Evolutionary conservation across 2,797 vertebrate genomes (phyloP), one percentile per base, ranked within the genome.

Genomic region (Lepilemur septentrionalis): DNA sequence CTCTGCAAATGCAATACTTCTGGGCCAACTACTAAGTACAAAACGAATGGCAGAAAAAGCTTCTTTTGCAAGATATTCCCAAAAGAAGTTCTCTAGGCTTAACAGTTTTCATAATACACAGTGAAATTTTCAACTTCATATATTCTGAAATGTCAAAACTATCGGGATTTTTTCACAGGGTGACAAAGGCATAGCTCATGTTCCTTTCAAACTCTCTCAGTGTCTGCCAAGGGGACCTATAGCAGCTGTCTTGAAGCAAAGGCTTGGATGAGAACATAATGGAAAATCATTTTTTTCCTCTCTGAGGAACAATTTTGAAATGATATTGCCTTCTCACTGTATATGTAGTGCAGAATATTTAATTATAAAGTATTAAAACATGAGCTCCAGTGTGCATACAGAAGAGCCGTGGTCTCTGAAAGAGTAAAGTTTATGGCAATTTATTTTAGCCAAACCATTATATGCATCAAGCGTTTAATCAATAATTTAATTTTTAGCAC

Each of bases 401-500:
- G 12, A 88, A 94, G 67, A 91, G 25, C 41, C 72, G 25, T 65
- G 50, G n/a, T 61, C 46, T 80, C 55, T 90, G 9, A 88, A 87
- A 79, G 18, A 93, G 12, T 81, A 30, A 91, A 65, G 17, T 65
- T 76, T 75, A 57, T 59, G 38, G 73, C 52, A 65, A 22, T 69
- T 87, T 75, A 17, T 83, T 95, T 93, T 88, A 81, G 59, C 13
- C 9, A 59, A 90, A 80, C 46, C 30, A 12, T 65, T 63, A 22
- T 35, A 35, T 50, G 30, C 85, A 87, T 41, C 50, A 38, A 89
- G 73, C 22, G 90, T 75, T 94, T 82, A 88, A 67, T 67, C 73
- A 87, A 76, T 52, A 79, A 93, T 79, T 93, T 90, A 95, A 95
- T 93, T 59, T 76, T 93, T 84, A 87, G 65, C 52, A 38, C 72